A percentile compares a stretch with the other conserved stretches of the same genome.
These are phyloP conservation scores for Nothocercus nigrocapillus DNA, from an alignment of 2,113 vertebrate species.

Conservation along the genomic window DNA sequence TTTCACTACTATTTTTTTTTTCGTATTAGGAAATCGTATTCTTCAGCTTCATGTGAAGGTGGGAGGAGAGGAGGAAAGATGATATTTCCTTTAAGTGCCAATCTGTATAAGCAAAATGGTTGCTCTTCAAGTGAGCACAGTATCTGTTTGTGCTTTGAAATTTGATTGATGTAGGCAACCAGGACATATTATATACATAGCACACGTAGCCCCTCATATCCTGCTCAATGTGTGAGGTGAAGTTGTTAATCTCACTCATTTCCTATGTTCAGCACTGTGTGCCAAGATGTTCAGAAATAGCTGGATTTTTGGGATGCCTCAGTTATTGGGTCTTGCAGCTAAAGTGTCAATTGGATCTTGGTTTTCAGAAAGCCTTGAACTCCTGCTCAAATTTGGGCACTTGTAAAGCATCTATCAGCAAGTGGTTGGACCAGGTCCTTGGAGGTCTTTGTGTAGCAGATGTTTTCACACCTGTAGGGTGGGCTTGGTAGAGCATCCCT, in stretches of 20 bases:
- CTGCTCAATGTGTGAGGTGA: conserved; percentile 11
- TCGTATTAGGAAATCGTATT: not conserved
- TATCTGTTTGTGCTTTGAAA: conserved; percentile 25
- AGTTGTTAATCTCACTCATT: conserved; percentile 48
- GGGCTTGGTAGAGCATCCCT: not conserved
- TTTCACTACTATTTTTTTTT: not conserved
- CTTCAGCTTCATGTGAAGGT: not conserved
- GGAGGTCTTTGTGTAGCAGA: not conserved
- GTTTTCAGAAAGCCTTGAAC: conserved; percentile 44
- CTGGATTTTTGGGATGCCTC: conserved; percentile 26
- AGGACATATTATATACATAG: conserved; percentile 25
- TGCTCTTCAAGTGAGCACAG: conserved; percentile 4
- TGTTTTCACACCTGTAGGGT: not conserved
- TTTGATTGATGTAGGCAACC: conserved; percentile 59
- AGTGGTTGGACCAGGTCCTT: not conserved
- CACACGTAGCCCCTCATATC: conserved; percentile 37
- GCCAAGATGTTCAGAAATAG: conserved; percentile 64
- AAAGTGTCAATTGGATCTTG: conserved; percentile 34
- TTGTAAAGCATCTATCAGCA: not conserved
- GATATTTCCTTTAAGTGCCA: not conserved
- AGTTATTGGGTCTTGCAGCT: conserved; percentile 46
- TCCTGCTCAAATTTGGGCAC: not conserved
- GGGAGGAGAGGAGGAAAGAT: not conserved
- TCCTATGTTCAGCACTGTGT: conserved; percentile 36
- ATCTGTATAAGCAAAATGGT: not conserved